Base-by-base conservation (phyloP, 2,113 vertebrate species). In the Chiloscyllium plagiosum region DNA sequence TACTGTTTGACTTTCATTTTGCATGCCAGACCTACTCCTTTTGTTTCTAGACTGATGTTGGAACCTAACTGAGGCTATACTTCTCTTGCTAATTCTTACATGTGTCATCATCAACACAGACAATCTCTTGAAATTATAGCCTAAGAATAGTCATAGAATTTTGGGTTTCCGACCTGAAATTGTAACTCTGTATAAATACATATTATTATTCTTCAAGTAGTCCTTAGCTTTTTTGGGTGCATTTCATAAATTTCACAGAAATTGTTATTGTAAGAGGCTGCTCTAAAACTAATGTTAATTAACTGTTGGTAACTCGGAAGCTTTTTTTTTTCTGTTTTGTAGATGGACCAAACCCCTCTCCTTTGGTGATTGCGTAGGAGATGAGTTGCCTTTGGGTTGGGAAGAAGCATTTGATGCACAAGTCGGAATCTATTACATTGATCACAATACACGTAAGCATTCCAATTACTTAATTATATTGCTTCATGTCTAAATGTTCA, bases 341-440 rank as follows among this genome's bases (percentile, higher is more conserved):
- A 99, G 99, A 97, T 99, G 99, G 87, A 99, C 99, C 65, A 99
- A 99, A 96, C 99, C 99, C 86, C 98, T 99, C 97, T 99, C 99
- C 96, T 99, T 99, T 95, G 99, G 99, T 1, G 99, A 99, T 98
- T 99, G 99, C 97, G 99, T 99, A 83, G 99, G 99, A 61, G 99
- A 99, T 96, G 99, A 99, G 96, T 96, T 99, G 96, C 99, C 99
- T 0, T 97, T 99, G 85, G 99, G 99, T 96, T 99, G 99, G 99
- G 99, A 99, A 98, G 99, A 99, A 97, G 98, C 98, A 5, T 99
- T 98, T 95, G 98, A 99, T 97, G 98, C 99, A 50, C 97, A 98
- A 65, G 98, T 99, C 17, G 99, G 99, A 96, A 97, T 98, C 69
- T 99, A 99, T 98, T 99, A 99, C 98, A 99, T 99, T 96, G 99